Conservation (phyloP, 2,797 vertebrate genomes). For the Chaunax sp. region DNA sequence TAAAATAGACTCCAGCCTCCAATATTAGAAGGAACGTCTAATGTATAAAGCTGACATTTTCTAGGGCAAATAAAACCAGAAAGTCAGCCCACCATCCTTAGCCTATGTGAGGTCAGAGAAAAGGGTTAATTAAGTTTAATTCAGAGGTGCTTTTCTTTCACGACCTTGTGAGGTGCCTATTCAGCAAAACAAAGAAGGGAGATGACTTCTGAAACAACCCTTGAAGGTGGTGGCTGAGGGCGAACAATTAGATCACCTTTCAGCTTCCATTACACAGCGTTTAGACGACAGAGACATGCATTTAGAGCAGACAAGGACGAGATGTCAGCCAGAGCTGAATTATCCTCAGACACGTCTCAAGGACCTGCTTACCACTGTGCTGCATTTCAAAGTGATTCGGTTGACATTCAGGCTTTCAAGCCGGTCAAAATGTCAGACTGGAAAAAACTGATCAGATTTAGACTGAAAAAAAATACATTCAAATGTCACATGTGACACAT, state of each 20-base stretch:
- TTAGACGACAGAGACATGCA: slow-evolving; percentile 15
- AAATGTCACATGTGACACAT: slow-evolving; percentile 14
- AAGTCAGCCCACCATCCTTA: slow-evolving; percentile 20
- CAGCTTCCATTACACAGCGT: slow-evolving; percentile 19
- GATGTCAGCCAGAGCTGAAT: background rate
- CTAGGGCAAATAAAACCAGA: slow-evolving; percentile 38
- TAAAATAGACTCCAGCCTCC: background rate
- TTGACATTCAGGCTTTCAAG: slow-evolving; percentile 15
- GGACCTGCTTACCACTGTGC: slow-evolving; percentile 10
- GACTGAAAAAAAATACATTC: background rate
- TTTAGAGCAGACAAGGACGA: slow-evolving; percentile 13
- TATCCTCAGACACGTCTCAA: slow-evolving; percentile 18
- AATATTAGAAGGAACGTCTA: background rate
- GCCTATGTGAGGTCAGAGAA: slow-evolving; percentile 43
- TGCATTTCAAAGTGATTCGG: slow-evolving; percentile 6
- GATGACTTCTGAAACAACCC: slow-evolving; percentile 66
- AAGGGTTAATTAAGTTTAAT: slow-evolving; percentile 72
- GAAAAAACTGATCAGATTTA: slow-evolving; percentile 8
- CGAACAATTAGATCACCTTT: slow-evolving; percentile 15
- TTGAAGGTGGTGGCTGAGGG: slow-evolving; percentile 41
- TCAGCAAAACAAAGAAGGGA: slow-evolving; percentile 65
- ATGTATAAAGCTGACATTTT: slow-evolving; percentile 34
- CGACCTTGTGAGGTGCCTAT: slow-evolving; percentile 45
- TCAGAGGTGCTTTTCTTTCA: slow-evolving; percentile 50
- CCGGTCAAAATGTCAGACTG: slow-evolving; percentile 26